Base-by-base conservation (phyloP, 2,888 invertebrate genomes). In the Digitonthophagus gazella region DNA sequence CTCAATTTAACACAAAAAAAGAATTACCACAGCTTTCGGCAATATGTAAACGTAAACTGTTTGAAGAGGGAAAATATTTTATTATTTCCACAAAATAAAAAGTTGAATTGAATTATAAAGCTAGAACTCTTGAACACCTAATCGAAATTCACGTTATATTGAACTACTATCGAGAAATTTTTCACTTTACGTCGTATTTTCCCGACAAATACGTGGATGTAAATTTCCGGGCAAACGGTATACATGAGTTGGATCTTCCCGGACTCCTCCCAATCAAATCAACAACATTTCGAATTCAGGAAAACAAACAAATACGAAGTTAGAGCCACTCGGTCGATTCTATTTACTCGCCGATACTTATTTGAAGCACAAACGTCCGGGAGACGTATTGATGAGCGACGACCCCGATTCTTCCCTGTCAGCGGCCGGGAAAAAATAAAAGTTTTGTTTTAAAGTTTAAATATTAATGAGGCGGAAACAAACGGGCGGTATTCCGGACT, bases 391-490 rank as follows among this genome's bases (percentile, higher is more conserved):
- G 61, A 61, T 61, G 61, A 61, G 61, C 61, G 15, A 61, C 61
- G 61, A 61, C 61, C 61, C 19, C 18, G 61, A 6, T 61, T 61
- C 18, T 19, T 61, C 19, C 61, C 18, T 18, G 16, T 19, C 18
- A 6, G 61, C 61, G 61, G 61, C 18, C 16, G 61, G 15, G 18
- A n/a, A 18, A 20, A 61, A 61, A 61, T 61, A 69, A 69, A 66
- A 58, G 58, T 69, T 67, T 69, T 63, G 61, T 19, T 65, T 61
- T 69, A 61, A 68, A 69, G 65, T 69, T 69, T 69, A 69, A 69
- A 69, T 69, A 69, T 69, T 69, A 69, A 69, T 69, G 68, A 69
- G 68, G 65, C 65, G 66, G 61, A 63, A 69, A 69, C 61, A 61
- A 61, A 61, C 61, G 61, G 61, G 18, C 66, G 61, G 68, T 54